These are phyloP conservation scores for Spondyliosoma cantharus DNA, from an alignment of 2,797 vertebrate species.

Conservation along the genomic window DNA sequence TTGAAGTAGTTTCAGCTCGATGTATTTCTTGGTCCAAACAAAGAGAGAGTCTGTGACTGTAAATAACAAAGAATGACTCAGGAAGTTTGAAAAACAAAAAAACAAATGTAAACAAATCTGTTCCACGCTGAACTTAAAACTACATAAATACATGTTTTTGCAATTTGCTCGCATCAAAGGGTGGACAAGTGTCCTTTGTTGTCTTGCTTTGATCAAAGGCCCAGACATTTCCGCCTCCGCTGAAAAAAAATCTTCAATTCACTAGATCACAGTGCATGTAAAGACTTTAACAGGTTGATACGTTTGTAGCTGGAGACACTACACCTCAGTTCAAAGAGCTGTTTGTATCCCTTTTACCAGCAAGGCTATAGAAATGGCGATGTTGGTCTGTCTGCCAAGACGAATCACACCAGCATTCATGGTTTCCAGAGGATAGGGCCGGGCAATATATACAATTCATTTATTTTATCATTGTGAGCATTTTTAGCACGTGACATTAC, in stretches of 20 bases:
- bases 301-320: background rate
- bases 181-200: conserved; percentile 36
- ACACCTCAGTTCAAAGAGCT: background rate
- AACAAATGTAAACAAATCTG: conserved; percentile 29
- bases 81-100: conserved; percentile 23
- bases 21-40: conserved; percentile 27
- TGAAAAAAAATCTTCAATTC: conserved; percentile 13
- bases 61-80: conserved; percentile 14
- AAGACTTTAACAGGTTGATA: background rate
- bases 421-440: background rate
- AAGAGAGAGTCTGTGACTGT: background rate
- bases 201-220: conserved; percentile 40
- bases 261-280: background rate
- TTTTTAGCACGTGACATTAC: background rate
- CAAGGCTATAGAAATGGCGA: background rate
- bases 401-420: background rate
- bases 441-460: no score
- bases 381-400: background rate
- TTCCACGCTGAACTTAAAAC: conserved; percentile 35
- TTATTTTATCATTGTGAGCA: background rate
- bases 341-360: background rate
- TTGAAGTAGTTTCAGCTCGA: conserved; percentile 22
- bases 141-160: conserved; percentile 43
- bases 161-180: conserved; percentile 50
- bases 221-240: conserved; percentile 33